Conservation (phyloP, 2,113 vertebrate species). For the Miniopterus natalensis region DNA sequence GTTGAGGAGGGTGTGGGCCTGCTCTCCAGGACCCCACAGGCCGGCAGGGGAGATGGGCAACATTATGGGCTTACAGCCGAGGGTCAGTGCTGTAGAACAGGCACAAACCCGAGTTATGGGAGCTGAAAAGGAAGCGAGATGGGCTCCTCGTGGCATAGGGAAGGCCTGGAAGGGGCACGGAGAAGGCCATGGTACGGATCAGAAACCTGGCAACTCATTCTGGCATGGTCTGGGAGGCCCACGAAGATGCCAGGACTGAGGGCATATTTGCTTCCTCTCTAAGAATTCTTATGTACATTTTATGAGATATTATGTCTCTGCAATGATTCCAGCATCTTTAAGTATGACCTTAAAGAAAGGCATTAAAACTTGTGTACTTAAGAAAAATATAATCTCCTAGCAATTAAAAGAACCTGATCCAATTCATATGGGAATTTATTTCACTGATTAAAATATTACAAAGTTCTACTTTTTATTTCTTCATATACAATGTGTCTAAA, state of each 20-base stretch:
- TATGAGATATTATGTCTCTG: neutral
- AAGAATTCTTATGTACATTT: neutral
- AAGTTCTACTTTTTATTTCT: constrained; percentile 18
- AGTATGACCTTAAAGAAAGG: neutral
- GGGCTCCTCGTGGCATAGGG: neutral
- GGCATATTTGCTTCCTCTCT: neutral
- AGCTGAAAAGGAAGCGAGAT: neutral
- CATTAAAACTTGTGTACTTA: neutral
- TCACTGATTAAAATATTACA: constrained; percentile 58
- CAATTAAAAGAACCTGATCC: neutral
- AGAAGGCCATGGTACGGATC: neutral
- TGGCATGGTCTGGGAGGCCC: neutral
- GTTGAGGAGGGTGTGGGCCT: neutral
- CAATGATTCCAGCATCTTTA: neutral
- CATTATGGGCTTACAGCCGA: neutral
- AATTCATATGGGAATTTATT: constrained; percentile 43
- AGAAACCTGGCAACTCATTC: neutral
- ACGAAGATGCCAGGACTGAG: neutral
- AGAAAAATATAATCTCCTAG: neutral
- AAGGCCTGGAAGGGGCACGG: neutral
- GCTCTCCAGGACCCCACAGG: neutral
- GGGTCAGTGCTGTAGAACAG: neutral
- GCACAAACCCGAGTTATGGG: neutral
- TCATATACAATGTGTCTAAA: neutral
- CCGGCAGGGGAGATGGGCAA: neutral